Conservation (phyloP, 2,797 vertebrate species). For the Luscinia megarhynchos region DNA sequence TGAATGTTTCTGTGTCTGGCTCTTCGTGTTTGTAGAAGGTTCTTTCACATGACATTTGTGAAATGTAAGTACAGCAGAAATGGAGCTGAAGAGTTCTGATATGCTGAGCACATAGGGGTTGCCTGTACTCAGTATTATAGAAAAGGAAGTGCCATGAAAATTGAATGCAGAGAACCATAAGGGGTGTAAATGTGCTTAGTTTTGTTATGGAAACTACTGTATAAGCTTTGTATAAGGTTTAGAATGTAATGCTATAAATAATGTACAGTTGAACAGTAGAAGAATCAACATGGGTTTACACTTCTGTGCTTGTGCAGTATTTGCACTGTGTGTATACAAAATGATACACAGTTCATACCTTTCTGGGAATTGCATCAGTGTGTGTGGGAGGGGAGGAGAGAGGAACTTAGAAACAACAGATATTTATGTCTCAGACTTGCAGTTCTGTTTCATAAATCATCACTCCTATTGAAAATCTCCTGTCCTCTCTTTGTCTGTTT, state of each 20-base stretch:
- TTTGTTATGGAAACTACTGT: background rate
- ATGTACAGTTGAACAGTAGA: background rate
- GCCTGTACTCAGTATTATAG: background rate
- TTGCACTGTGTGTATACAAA: background rate
- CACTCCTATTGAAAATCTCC: conserved; percentile 1
- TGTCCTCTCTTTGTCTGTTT: background rate
- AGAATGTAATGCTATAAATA: background rate
- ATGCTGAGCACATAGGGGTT: background rate
- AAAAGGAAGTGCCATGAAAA: background rate
- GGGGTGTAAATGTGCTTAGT: background rate
- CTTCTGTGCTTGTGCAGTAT: background rate
- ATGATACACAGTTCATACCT: background rate
- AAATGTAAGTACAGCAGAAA: background rate
- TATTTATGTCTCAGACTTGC: background rate
- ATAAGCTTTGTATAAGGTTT: background rate
- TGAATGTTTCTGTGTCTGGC: background rate
- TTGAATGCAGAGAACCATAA: background rate
- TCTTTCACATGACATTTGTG: background rate
- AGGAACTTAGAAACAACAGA: conserved; percentile 5
- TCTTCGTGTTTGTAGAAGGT: background rate
- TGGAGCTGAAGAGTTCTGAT: background rate
- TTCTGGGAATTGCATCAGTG: background rate
- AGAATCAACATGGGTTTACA: background rate
- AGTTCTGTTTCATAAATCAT: conserved; percentile 18
- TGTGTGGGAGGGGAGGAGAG: background rate